Conservation (phyloP, 2,113 vertebrate genomes). For the Tylochromis polylepis region DNA sequence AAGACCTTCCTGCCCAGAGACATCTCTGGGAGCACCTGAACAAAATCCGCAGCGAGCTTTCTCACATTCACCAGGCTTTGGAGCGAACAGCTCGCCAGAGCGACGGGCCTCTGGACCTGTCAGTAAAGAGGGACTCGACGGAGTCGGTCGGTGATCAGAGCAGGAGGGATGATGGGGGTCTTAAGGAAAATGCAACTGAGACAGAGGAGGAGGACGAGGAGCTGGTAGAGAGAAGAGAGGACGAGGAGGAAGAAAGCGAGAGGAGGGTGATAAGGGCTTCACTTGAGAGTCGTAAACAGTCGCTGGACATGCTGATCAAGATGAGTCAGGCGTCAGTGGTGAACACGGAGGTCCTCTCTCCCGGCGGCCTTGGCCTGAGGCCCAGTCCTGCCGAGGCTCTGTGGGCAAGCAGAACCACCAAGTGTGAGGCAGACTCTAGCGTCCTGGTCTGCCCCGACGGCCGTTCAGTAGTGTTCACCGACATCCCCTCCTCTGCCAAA, state of each 20-base stretch:
- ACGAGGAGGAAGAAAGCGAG: conserved; percentile 44
- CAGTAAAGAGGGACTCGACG: conserved; percentile 74
- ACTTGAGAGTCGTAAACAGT: conserved; percentile 77
- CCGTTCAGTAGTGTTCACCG: conserved; percentile 55
- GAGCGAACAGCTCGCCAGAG: conserved; percentile 74
- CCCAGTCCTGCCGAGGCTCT: conserved; percentile 64
- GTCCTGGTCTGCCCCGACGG: conserved; percentile 84
- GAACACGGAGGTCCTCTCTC: conserved; percentile 73
- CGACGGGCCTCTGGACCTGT: conserved; percentile 88
- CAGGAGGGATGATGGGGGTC: conserved; percentile 6
- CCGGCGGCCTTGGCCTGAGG: conserved; percentile 56
- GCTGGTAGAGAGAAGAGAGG: conserved; percentile 48
- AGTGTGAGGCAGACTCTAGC: conserved; percentile 95
- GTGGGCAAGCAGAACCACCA: conserved; percentile 85
- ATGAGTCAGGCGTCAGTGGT: conserved; percentile 67
- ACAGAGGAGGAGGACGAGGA: conserved; percentile 68
- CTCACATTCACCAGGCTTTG: conserved; percentile 86
- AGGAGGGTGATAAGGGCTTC: conserved; percentile 49
- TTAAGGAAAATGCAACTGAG: conserved; percentile 43
- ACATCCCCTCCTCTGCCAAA: conserved; percentile 46
- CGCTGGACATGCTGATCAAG: conserved; percentile 81
- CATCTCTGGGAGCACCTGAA: conserved; percentile 88
- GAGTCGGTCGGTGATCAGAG: not conserved
- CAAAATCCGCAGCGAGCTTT: conserved; percentile 88
- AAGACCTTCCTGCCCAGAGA: conserved; percentile 77